These are phyloP conservation scores for Papilio polytes DNA, from an alignment of 1,140 invertebrate species.

Conservation along the genomic window DNA sequence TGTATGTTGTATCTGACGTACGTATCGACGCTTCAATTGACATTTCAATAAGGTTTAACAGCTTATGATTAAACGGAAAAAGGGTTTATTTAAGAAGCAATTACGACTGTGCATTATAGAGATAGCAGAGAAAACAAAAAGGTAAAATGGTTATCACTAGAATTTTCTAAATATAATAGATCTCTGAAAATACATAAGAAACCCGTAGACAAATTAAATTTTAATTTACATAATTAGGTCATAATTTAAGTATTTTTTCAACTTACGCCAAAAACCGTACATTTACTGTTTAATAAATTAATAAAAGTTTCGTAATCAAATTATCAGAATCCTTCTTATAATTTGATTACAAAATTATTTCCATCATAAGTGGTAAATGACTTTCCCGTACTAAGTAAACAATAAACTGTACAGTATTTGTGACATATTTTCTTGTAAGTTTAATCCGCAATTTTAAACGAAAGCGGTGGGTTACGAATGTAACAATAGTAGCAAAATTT, in stretches of 20 bases:
- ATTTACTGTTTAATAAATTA: not conserved
- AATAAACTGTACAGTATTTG: not conserved
- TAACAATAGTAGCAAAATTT: not conserved
- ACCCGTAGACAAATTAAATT: too few species aligned
- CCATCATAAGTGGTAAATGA: not conserved
- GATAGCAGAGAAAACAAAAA: too few species aligned
- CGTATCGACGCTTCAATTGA: not conserved
- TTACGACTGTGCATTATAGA: not conserved
- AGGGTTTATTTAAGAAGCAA: not conserved
- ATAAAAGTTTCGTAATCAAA: not conserved
- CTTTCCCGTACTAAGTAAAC: not conserved
- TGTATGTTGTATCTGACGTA: not conserved
- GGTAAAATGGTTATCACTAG: too few species aligned
- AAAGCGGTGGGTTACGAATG: not conserved
- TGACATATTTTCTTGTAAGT: not conserved
- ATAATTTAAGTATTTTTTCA: too few species aligned
- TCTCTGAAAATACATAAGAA: too few species aligned
- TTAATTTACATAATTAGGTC: too few species aligned
- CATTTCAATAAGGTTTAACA: not conserved
- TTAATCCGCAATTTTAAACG: not conserved
- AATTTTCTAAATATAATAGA: too few species aligned
- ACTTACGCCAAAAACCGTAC: not conserved
- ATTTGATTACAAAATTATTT: slow-evolving; percentile 2
- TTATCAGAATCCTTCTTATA: too few species aligned
- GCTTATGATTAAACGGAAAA: not conserved